Evolutionary conservation across 2,888 invertebrate species (phyloP).

Genomic region (Leptothorax acervorum): DNA sequence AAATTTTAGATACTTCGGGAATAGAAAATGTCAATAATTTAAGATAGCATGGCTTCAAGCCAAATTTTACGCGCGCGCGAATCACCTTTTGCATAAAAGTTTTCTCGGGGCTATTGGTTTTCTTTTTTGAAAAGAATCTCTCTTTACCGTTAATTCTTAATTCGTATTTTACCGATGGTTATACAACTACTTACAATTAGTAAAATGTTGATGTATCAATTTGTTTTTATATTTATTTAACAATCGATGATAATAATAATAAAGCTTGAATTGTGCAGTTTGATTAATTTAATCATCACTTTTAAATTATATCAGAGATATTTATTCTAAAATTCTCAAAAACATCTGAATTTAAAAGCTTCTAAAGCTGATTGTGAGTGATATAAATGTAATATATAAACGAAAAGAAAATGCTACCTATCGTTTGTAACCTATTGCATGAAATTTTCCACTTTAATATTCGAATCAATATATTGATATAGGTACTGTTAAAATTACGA

Average conservation of each 20-base stretch:
- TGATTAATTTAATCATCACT: background rate
- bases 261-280: background rate
- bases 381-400: background rate
- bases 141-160: background rate
- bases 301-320: background rate
- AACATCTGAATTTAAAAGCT: background rate
- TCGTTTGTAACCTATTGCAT: background rate
- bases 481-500: background rate
- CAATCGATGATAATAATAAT: too few species aligned
- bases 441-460: background rate
- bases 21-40: constrained; percentile 24
- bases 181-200: background rate
- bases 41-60: background rate
- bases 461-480: background rate
- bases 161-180: background rate
- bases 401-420: background rate
- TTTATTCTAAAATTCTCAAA: background rate
- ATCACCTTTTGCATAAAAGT: constrained; percentile 1
- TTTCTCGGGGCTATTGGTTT: background rate
- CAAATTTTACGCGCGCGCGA: constrained; percentile 11
- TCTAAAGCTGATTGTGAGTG: background rate
- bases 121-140: background rate
- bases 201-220: background rate
- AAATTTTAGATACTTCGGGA: background rate
- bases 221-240: background rate